Conservation (phyloP, 2,888 invertebrate genomes). For the Erannis defoliaria region DNA sequence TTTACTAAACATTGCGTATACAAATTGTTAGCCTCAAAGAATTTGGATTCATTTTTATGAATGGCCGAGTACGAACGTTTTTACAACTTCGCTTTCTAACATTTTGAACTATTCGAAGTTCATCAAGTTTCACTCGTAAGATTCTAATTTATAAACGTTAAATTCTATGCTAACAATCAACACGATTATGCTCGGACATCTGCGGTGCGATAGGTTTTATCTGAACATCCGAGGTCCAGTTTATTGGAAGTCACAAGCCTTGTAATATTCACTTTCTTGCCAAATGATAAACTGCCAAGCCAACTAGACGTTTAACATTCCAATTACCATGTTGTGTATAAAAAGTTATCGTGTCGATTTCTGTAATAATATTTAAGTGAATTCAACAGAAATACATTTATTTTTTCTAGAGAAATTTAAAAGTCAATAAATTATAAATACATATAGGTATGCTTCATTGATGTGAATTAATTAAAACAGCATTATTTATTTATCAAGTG, state of each 20-base stretch:
- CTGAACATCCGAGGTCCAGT: slow-evolving; percentile 54
- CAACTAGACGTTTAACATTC: too few relatives aligned
- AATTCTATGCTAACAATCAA: slow-evolving; percentile 38
- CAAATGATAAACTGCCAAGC: too few relatives aligned
- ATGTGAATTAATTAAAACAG: neutral
- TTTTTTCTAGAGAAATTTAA: too few relatives aligned
- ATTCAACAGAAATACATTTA: too few relatives aligned
- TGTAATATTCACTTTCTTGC: neutral
- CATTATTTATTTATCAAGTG: neutral
- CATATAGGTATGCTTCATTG: too few relatives aligned
- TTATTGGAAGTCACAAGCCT: slow-evolving; percentile 3
- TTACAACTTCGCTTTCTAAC: slow-evolving; percentile 23
- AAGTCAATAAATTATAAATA: too few relatives aligned
- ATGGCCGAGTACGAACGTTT: slow-evolving; percentile 1
- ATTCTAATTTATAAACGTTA: slow-evolving; percentile 24
- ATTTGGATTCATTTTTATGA: neutral
- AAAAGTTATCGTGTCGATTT: too few relatives aligned
- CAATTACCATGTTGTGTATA: too few relatives aligned
- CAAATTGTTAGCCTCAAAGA: neutral
- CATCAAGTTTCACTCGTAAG: slow-evolving; percentile 25
- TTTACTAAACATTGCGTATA: neutral
- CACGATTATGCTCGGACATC: slow-evolving; percentile 28
- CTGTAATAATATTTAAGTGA: too few relatives aligned
- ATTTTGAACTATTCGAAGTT: slow-evolving; percentile 14
- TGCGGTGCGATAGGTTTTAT: slow-evolving; percentile 54